Percentiles rank a stretch among this genome's conserved stretches.
These are phyloP conservation scores for Coracopsis vasa DNA, from an alignment of 2,113 vertebrate species.

Conservation along the genomic window DNA sequence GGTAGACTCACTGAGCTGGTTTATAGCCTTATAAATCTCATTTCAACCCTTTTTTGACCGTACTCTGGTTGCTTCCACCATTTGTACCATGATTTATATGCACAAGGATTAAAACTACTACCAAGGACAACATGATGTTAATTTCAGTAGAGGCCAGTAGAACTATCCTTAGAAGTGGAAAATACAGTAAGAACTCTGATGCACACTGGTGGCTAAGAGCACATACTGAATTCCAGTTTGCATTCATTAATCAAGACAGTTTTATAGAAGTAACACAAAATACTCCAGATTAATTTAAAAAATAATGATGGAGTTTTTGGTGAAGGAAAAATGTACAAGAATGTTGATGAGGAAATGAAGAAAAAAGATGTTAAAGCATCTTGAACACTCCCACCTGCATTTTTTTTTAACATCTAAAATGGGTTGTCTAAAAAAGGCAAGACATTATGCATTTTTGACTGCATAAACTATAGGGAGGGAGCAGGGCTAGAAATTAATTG, in stretches of 20 bases:
- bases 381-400: not conserved
- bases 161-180: not conserved
- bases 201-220: not conserved
- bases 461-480: not conserved
- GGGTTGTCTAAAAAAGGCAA: not conserved
- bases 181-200: not conserved
- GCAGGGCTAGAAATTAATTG: not conserved
- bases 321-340: not conserved
- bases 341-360: not conserved
- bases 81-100: not conserved
- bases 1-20: not conserved
- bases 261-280: not conserved
- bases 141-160: not conserved
- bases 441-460: not conserved
- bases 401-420: not conserved
- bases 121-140: not conserved
- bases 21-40: not conserved
- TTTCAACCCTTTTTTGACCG: not conserved
- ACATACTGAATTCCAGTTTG: not conserved
- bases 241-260: not conserved
- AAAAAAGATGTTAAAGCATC: not conserved
- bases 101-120: not conserved
- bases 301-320: not conserved
- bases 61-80: not conserved
- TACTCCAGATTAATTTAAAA: not conserved